Conservation (phyloP, 1,140 invertebrate genomes). For the Battus philenor region DNA sequence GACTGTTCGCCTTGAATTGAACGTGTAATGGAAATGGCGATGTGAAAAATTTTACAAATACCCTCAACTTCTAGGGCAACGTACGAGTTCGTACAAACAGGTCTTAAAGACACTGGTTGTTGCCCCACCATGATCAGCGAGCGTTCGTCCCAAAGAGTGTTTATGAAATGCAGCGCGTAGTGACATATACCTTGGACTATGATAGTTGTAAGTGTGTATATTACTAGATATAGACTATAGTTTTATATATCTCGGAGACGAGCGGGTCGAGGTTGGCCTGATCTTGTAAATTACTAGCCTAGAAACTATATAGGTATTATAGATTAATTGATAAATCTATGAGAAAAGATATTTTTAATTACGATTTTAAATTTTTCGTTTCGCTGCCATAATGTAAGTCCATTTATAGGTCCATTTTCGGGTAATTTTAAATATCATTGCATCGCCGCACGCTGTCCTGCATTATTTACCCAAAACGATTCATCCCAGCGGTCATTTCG, state of each 20-base stretch:
- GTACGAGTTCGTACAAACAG: too few relatives aligned
- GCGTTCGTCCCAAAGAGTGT: conserved; percentile 26
- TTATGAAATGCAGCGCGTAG: conserved; percentile 32
- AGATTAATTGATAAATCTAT: conserved; percentile 42
- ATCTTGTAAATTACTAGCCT: conserved; percentile 49
- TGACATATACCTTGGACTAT: conserved; percentile 34
- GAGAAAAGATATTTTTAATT: conserved; percentile 71
- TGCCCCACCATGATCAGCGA: not conserved
- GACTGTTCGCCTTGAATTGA: not conserved
- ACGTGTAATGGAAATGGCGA: too few relatives aligned
- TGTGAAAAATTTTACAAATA: too few relatives aligned
- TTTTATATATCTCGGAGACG: conserved; percentile 8
- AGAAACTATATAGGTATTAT: conserved; percentile 51
- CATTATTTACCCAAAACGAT: conserved; percentile 5
- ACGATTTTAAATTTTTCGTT: conserved; percentile 53
- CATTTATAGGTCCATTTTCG: conserved; percentile 42
- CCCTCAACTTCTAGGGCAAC: too few relatives aligned
- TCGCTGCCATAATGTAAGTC: conserved; percentile 64
- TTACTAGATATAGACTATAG: conserved; percentile 33
- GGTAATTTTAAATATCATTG: conserved; percentile 19
- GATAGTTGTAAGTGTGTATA: conserved; percentile 51
- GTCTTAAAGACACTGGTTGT: too few relatives aligned
- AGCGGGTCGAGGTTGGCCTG: not conserved
- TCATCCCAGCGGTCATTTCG: conserved; percentile 12
- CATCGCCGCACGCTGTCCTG: conserved; percentile 28